These are phyloP conservation scores for Acropternis orthonyx DNA, from an alignment of 2,797 vertebrate genomes.

Conservation along the genomic window DNA sequence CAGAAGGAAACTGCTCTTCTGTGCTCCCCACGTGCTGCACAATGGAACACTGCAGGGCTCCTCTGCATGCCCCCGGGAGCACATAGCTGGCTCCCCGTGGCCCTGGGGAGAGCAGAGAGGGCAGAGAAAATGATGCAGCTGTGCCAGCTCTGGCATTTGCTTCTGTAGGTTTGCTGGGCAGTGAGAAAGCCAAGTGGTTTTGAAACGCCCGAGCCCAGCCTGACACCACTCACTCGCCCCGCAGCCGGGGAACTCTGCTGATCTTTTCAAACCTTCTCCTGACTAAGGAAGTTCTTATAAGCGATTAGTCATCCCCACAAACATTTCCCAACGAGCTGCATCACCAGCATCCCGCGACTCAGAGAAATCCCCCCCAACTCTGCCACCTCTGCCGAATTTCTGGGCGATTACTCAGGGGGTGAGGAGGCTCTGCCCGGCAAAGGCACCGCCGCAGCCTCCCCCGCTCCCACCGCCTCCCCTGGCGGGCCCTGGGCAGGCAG, in stretches of 20 bases:
- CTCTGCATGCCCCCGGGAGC: not conserved
- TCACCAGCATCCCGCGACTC: not conserved
- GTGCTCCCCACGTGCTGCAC: not conserved
- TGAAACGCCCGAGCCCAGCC: not conserved
- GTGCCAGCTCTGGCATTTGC: not conserved
- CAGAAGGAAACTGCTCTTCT: not conserved
- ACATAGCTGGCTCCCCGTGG: not conserved
- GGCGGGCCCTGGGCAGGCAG: not conserved
- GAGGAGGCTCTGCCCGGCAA: conserved; percentile 43
- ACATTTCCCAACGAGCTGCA: conserved; percentile 36
- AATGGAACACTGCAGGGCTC: not conserved
- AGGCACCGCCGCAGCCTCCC: conserved; percentile 27
- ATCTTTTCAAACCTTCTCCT: not conserved
- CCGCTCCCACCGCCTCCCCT: not conserved
- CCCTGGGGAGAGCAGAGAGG: not conserved
- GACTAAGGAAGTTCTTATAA: not conserved
- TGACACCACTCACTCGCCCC: not conserved
- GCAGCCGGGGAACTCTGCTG: not conserved
- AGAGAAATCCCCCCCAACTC: conserved; percentile 16
- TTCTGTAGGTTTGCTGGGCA: not conserved
- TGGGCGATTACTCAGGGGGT: conserved; percentile 19
- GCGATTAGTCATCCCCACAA: conserved; percentile 37
- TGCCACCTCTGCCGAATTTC: not conserved
- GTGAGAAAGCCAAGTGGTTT: not conserved
- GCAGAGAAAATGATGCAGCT: not conserved